phyloP scores from a whole-genome alignment of 2,888 invertebrate genomes.

The Nomada ferruginata region DNA sequence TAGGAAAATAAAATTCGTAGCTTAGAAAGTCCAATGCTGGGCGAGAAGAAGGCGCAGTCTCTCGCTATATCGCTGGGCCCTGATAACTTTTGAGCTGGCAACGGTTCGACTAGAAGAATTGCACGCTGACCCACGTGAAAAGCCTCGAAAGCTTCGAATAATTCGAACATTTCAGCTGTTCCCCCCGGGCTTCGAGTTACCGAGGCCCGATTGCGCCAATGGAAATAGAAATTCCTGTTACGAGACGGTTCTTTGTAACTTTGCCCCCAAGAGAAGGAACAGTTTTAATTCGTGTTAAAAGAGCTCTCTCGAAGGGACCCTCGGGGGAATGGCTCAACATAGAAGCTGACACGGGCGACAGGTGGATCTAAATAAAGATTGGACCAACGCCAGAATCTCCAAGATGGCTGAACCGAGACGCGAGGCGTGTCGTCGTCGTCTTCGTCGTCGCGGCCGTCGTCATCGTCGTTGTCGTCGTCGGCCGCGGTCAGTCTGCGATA shows the following conservation, averaged over 20 bases:
- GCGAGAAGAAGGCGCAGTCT: too few species aligned
- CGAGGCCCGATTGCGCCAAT: not conserved
- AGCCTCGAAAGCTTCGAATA: too few species aligned
- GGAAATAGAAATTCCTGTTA: conserved; percentile 29
- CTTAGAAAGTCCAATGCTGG: too few species aligned
- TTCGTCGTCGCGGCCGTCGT: not conserved
- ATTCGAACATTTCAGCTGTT: too few species aligned
- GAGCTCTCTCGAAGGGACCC: conserved; percentile 60
- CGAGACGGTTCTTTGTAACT: conserved; percentile 8
- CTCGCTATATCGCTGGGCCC: too few species aligned
- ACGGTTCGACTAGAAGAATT: too few species aligned
- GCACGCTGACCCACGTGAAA: too few species aligned
- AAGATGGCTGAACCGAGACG: conserved; percentile 78
- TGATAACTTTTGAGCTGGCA: too few species aligned
- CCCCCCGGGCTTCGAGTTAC: too few species aligned
- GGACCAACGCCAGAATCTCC: conserved; percentile 81
- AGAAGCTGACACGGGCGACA: conserved; percentile 82
- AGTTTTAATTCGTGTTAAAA: conserved; percentile 73
- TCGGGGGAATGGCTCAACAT: conserved; percentile 57
- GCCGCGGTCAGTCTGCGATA: conserved; percentile 34
- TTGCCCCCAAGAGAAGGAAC: conserved; percentile 53
- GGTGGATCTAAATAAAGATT: conserved; percentile 84
- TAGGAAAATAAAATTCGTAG: too few species aligned
- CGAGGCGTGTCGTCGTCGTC: conserved; percentile 53
- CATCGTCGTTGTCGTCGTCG: conserved; percentile 37